Base-by-base conservation (phyloP, 2,797 vertebrate species). In the Lemur catta region DNA sequence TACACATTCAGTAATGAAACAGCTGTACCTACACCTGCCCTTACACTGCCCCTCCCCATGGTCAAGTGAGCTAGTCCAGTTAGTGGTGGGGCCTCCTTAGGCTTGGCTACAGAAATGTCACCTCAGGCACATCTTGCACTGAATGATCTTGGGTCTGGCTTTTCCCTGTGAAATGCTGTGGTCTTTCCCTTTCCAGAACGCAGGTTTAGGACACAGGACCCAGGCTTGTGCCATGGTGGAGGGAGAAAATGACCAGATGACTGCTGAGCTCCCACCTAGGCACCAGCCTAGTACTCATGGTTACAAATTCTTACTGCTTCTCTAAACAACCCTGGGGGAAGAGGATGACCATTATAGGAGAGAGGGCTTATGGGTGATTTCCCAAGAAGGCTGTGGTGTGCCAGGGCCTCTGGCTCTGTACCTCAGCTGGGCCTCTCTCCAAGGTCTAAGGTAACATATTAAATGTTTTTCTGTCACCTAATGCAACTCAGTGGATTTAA, bases 381-480 rank as follows among this genome's bases (percentile, higher is more conserved):
- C 59, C 78, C 43, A 80, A 82, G 80, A 92, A 96, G 67, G 75
- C 94, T 74, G 26, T 46, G 89, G 88, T 76, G n/a, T 80, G 57
- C 69, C 69, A 43, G 79, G 75, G 26, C 22, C 69, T 69, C 79
- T 95, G 69, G 79, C 82, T 59, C 57, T 78, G 22, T 41, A 72
- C 38, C 63, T 85, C 43, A 74, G 80, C 76, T 84, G 67, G 84
- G 86, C 88, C 2, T 33, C 71, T 96, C 52, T 92, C 89, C 74
- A 84, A 65, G 41, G 55, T 95, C 74, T 96, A 75, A 41, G 38
- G 72, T 94, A 92, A 93, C 78, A 94, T 71, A 93, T 69, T 91
- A 94, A 95, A 84, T 95, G 84, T 48, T 90, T 93, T 90, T 65
- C 78, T 81, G 80, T 94, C 52, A 88, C 63, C 48, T 65, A 85